Evolutionary conservation across 2,888 invertebrate genomes (phyloP), one percentile per base, ranked within the genome.

Genomic region (Imbricaverruca yamaguchii): DNA sequence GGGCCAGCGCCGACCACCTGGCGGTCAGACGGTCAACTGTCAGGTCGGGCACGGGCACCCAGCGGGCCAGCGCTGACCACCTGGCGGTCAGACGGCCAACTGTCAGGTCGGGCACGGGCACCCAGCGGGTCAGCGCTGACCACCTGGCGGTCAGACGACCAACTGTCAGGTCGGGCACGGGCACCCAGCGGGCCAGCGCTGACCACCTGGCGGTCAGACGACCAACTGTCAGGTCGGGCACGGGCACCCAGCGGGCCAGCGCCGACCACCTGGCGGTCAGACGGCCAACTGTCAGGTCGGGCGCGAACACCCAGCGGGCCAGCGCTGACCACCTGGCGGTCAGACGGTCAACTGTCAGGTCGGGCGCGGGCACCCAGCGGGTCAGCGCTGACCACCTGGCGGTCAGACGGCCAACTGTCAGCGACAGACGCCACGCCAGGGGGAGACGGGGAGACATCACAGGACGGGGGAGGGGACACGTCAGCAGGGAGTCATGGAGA

Each of bases 211-310:
- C 18, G 69, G 69, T 21, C 21, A 21, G 59, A 59, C 59, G 59
- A 7, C n/a, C n/a, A n/a, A n/a, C n/a, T n/a, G n/a, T n/a, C n/a
- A 81, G 56, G 69, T 83, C 82, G 3, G 80, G 39, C 18, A 79
- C 9, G 12, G 80, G 83, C 15, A 80, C n/a, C 12, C 78, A 65
- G 55, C 23, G 10, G 18, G 59, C 15, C 57, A 78, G 63, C 53
- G 63, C 23, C 23, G 80, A 55, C 74, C 74, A 74, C 55, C 74
- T 74, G 74, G 55, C 18, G 69, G 69, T 21, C 21, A 21, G 59
- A 59, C 59, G 59, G 59, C n/a, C n/a, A n/a, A n/a, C n/a, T n/a
- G n/a, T n/a, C n/a, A 81, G 56, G 69, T 83, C 82, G 3, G 80
- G 39, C 18, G 67, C 9, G 12, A 77, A 82, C 15, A 80, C n/a